phyloP scores from a whole-genome alignment of 1,140 invertebrate species.

The Drosophila yakuba region DNA sequence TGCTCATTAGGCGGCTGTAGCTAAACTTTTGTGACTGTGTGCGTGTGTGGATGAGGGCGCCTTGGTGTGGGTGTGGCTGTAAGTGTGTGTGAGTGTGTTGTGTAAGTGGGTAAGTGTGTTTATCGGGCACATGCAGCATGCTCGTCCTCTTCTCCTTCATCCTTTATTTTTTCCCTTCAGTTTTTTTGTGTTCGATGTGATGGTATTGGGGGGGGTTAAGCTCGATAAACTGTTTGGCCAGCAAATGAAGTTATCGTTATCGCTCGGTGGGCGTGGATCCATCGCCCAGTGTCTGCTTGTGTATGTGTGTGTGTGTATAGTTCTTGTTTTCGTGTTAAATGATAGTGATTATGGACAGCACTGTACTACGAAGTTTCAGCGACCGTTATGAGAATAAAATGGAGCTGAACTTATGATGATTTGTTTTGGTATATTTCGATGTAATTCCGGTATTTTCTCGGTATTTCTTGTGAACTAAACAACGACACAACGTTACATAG shows the following conservation, averaged over 20 bases:
- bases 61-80: slow-evolving; percentile 7
- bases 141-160: slow-evolving; percentile 28
- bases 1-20: slow-evolving; percentile 28
- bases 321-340: slow-evolving; percentile 14
- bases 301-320: slow-evolving; percentile 16
- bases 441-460: slow-evolving; percentile 32
- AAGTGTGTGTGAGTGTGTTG: slow-evolving; percentile 3
- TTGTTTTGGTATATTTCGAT: slow-evolving; percentile 31
- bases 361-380: slow-evolving; percentile 38
- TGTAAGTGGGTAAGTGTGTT: slow-evolving; percentile 23
- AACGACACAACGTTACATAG: slow-evolving; percentile 79
- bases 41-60: slow-evolving; percentile 26
- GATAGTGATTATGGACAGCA: slow-evolving; percentile 39
- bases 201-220: slow-evolving; percentile 22
- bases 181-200: slow-evolving; percentile 7
- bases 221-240: slow-evolving; percentile 46
- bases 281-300: slow-evolving; percentile 15
- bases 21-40: slow-evolving; percentile 33
- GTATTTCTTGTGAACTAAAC: slow-evolving; percentile 70
- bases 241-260: slow-evolving; percentile 54
- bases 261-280: slow-evolving; percentile 24
- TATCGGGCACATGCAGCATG: slow-evolving; percentile 66
- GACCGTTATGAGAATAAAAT: slow-evolving; percentile 27
- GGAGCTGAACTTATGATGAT: slow-evolving; percentile 15
- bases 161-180: slow-evolving; percentile 1